Base-by-base conservation (phyloP, 2,888 invertebrate species). In the Lasioglossum calceatum region DNA sequence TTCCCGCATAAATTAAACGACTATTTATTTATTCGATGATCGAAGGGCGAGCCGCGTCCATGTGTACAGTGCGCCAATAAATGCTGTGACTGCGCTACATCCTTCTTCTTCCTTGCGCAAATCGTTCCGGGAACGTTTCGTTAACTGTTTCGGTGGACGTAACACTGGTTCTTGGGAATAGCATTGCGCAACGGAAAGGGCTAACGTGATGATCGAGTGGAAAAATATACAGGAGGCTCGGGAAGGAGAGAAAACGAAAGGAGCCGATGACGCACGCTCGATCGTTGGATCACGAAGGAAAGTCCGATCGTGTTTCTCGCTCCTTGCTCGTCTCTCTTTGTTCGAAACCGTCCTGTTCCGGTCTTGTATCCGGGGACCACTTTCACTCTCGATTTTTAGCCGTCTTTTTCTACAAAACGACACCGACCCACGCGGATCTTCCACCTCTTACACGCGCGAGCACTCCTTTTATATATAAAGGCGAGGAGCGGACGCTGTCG, bases 351-450 rank as follows among this genome's bases (percentile, higher is more conserved):
- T 47, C 81, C 27, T 83, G 93, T 93, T 94, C 94, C 93, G 94
- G 93, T 92, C 93, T 93, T 92, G 92, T 89, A 91, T 94, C 94
- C 93, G 92, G 93, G 84, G 93, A 94, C 92, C 92, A 94, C 96
- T 96, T 96, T 96, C 96, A 95, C 96, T 95, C 93, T 92, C 90
- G 84, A 92, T 93, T 93, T 94, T 94, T 94, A 88, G 75, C 75
- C 64, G 71, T 81, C 74, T 78, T 87, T 79, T 81, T 78, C 73
- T 44, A 58, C 73, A 58, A 79, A 70, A 74, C 77, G 78, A 87
- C 84, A 19, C 89, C 85, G 19, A 89, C 92, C 91, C 90, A 91
- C 94, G 67, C 67, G 86, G 85, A 88, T 91, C 87, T 91, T 89
- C 87, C 88, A 82, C 86, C 86, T 75, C 42, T 47, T 8, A 58